These are phyloP conservation scores for Gonatopus flavifemur DNA, from an alignment of 1,140 invertebrate genomes.

Conservation along the genomic window DNA sequence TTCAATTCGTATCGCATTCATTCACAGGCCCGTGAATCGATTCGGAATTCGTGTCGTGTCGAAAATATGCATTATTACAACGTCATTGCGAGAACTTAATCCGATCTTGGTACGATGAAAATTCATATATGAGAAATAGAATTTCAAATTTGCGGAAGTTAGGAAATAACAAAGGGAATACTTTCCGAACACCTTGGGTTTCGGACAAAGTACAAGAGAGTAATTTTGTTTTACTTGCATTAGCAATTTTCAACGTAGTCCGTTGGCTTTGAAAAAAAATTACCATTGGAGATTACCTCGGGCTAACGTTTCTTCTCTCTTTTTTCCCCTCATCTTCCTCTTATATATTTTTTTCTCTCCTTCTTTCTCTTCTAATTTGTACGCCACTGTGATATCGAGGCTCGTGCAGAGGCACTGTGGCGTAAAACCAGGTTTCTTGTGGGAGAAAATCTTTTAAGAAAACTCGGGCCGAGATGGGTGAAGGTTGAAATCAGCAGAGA, in stretches of 20 bases:
- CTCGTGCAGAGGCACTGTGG: constrained; percentile 11
- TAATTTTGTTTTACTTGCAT: constrained; percentile 29
- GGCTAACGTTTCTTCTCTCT: constrained; percentile 10
- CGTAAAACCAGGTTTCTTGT: constrained; percentile 20
- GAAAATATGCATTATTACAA: no score
- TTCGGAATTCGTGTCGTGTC: no score
- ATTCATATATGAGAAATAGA: no score
- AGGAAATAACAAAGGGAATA: constrained; percentile 8
- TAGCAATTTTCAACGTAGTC: constrained; percentile 26
- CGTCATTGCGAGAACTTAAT: no score
- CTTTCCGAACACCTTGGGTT: constrained; percentile 6
- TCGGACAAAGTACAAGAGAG: no score
- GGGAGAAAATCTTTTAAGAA: constrained; percentile 31
- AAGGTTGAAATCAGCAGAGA: constrained; percentile 25
- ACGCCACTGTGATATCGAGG: constrained; percentile 17
- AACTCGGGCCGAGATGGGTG: constrained; percentile 16
- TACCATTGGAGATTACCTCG: constrained; percentile 17
- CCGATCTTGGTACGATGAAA: no score
- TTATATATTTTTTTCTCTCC: neutral
- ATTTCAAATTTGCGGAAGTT: neutral
- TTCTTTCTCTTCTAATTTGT: constrained; percentile 29
- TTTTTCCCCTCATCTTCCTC: constrained; percentile 8
- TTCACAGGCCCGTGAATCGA: no score
- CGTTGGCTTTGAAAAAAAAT: constrained; percentile 8
- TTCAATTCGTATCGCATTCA: no score